phyloP scores from a whole-genome alignment of 2,888 invertebrate species.

The Ormyrus pomaceus region DNA sequence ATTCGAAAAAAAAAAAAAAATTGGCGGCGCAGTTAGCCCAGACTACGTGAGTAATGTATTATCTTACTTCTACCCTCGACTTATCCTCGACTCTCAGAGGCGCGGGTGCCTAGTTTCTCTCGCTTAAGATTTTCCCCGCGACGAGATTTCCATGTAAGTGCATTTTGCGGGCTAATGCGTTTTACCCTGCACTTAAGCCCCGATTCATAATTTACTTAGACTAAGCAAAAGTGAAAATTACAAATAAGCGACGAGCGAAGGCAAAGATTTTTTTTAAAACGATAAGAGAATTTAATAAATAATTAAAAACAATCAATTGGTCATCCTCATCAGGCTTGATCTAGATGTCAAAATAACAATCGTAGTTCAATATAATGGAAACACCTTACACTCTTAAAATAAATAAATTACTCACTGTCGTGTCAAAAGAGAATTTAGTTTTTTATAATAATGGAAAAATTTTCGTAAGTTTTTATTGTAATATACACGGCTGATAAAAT shows the following conservation, averaged over 20 bases:
- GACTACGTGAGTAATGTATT: constrained; percentile 30
- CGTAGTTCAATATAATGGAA: no score
- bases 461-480: no score
- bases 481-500: no score
- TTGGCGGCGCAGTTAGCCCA: no score
- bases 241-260: not conserved
- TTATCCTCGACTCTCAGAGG: not conserved
- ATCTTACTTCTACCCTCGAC: constrained; percentile 14
- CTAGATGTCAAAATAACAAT: no score
- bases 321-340: no score
- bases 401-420: no score
- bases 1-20: not conserved
- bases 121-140: constrained; percentile 21
- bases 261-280: not conserved
- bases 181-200: constrained; percentile 28
- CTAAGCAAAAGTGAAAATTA: not conserved
- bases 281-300: no score
- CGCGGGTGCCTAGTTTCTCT: not conserved
- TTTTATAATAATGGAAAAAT: no score
- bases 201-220: constrained; percentile 6
- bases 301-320: not conserved
- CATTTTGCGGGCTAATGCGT: constrained; percentile 35
- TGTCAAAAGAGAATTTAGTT: not conserved
- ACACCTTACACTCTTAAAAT: no score
- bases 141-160: constrained; percentile 38